Evolutionary conservation across 2,888 invertebrate genomes (phyloP).

Genomic region (Synanthedon andrenaeformis): DNA sequence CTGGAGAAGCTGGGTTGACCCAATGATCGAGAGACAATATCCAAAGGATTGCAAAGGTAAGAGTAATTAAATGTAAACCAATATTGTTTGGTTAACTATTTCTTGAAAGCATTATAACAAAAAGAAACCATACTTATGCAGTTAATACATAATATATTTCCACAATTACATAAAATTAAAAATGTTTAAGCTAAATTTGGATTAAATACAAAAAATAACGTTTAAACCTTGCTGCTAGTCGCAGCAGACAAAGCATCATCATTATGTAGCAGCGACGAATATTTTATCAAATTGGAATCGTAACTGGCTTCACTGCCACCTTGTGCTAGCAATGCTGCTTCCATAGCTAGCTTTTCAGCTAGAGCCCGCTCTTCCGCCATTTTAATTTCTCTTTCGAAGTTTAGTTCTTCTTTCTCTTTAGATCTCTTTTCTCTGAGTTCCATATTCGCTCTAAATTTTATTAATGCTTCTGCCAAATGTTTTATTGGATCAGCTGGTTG

Average conservation of each 20-base stretch:
- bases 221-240: background rate
- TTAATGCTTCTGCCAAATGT: conserved; percentile 37
- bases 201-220: background rate
- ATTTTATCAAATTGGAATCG: conserved; percentile 49
- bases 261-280: conserved; percentile 22
- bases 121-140: too few relatives aligned
- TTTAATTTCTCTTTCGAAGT: conserved; percentile 37
- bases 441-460: conserved; percentile 49
- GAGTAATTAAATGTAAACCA: too few relatives aligned
- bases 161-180: too few relatives aligned
- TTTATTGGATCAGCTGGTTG: conserved; percentile 59
- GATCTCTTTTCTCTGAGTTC: conserved; percentile 39
- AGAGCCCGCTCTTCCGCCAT: conserved; percentile 42
- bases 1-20: too few relatives aligned
- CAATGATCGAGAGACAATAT: too few relatives aligned
- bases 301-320: conserved; percentile 54
- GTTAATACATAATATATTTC: too few relatives aligned
- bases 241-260: conserved; percentile 21
- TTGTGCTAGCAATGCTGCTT: conserved; percentile 29
- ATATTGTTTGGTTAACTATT: too few relatives aligned
- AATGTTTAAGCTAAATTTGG: too few relatives aligned
- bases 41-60: too few relatives aligned
- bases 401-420: conserved; percentile 39
- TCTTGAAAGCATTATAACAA: too few relatives aligned
- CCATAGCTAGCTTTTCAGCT: conserved; percentile 38